A percentile compares a stretch with the other conserved stretches of the same genome.
These are phyloP conservation scores for Murina feae DNA, from an alignment of 2,113 vertebrate genomes.

Conservation along the genomic window DNA sequence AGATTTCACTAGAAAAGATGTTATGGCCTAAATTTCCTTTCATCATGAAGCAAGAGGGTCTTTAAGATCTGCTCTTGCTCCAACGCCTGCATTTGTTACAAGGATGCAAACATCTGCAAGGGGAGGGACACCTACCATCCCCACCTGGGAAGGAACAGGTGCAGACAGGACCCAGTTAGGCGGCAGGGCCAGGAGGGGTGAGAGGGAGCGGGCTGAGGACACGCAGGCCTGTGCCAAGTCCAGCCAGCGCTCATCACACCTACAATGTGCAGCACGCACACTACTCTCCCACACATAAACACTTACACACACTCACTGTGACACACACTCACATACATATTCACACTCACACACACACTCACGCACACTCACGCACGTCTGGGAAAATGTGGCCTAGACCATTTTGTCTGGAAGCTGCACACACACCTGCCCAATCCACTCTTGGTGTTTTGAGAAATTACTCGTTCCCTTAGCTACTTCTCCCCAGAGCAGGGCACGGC, in stretches of 20 bases:
- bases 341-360: background rate
- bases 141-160: background rate
- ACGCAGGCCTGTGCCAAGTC: background rate
- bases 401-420: background rate
- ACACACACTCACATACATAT: accelerated
- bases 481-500: background rate
- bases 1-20: background rate
- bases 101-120: background rate
- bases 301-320: background rate
- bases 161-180: background rate
- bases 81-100: background rate
- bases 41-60: background rate
- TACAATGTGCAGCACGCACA: background rate
- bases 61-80: background rate
- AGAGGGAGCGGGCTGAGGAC: background rate
- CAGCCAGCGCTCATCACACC: background rate
- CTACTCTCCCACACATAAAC: too few relatives aligned
- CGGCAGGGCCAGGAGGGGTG: background rate
- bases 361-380: background rate
- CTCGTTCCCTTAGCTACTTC: background rate
- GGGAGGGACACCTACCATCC: background rate
- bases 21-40: background rate
- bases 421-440: background rate
- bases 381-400: background rate
- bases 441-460: background rate